These are phyloP conservation scores for Eulemur macaco DNA, from an alignment of 2,113 vertebrate genomes.

Conservation along the genomic window DNA sequence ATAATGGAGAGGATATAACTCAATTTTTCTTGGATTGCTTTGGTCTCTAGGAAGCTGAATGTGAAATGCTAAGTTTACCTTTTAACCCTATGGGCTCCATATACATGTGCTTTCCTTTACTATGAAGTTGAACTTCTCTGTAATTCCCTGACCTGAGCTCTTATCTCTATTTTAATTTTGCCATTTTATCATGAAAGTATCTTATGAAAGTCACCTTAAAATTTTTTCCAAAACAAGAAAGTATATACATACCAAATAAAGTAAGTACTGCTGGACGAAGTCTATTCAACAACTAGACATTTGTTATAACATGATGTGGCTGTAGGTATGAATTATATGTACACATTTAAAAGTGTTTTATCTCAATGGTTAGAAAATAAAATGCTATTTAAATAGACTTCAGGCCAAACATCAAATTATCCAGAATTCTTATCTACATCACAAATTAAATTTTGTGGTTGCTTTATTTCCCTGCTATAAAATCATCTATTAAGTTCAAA, in stretches of 20 bases:
- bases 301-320: neutral
- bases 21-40: neutral
- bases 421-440: neutral
- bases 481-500: neutral
- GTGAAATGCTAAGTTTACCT: neutral
- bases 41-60: neutral
- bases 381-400: neutral
- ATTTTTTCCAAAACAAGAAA: neutral
- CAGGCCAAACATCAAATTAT: neutral
- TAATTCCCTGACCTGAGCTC: neutral
- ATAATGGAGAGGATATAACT: neutral
- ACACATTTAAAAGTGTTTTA: neutral
- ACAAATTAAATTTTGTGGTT: neutral
- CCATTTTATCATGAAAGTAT: neutral
- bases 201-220: neutral
- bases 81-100: neutral
- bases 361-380: neutral
- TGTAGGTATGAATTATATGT: neutral
- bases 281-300: neutral
- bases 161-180: neutral
- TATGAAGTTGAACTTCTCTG: neutral
- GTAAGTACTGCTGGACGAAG: neutral
- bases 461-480: neutral
- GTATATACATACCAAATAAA: neutral
- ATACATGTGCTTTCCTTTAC: neutral